A percentile compares a stretch with the other conserved stretches of the same genome.
Evolutionary conservation across 2,797 vertebrate species (phyloP).

Genomic region (Pyrrhura leucotis): DNA sequence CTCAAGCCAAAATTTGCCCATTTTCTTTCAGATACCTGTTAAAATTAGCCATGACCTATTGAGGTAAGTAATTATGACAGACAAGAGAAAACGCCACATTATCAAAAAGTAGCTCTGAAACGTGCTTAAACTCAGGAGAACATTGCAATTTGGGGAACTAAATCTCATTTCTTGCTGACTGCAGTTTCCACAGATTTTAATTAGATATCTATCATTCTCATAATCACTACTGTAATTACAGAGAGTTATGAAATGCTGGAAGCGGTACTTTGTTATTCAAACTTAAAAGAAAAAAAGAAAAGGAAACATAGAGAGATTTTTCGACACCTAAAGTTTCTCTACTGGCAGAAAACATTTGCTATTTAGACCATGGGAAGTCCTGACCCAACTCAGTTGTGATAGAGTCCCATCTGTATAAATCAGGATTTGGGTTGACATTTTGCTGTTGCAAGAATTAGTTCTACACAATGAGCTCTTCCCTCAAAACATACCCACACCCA

Average conservation of each 20-base stretch:
- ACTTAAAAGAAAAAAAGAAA: neutral
- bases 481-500: neutral
- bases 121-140: neutral
- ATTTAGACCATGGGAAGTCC: neutral
- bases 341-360: neutral
- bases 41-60: conserved; percentile 16
- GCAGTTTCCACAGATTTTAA: conserved; percentile 58
- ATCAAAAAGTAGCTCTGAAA: conserved; percentile 14
- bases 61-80: neutral
- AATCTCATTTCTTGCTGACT: conserved; percentile 30
- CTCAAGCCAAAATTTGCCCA: neutral
- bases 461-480: neutral
- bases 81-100: neutral
- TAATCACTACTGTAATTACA: conserved; percentile 49
- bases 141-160: conserved; percentile 10
- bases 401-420: neutral
- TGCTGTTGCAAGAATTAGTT: neutral
- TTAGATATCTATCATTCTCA: conserved; percentile 57
- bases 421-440: neutral
- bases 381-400: neutral
- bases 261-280: neutral
- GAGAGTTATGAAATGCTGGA: conserved; percentile 17
- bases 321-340: neutral
- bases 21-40: neutral
- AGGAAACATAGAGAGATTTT: neutral